Evolutionary conservation across 2,797 vertebrate genomes (phyloP).

Genomic region (Prionace glauca): DNA sequence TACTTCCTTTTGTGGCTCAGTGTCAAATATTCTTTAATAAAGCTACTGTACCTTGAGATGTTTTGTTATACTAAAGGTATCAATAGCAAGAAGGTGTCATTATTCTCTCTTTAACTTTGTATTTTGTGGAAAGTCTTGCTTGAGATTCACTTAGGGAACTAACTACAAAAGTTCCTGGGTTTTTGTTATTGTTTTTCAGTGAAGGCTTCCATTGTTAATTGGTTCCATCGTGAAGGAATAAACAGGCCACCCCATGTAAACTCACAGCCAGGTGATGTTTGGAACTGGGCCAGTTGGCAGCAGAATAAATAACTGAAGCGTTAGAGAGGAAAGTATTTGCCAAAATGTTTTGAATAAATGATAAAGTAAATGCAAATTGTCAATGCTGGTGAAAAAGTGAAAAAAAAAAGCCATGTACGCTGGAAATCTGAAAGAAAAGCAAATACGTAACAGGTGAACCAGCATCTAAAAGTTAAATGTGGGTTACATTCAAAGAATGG

Average conservation of each 20-base stretch:
- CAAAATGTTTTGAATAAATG: neutral
- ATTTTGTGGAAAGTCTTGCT: neutral
- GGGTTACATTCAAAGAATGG: neutral
- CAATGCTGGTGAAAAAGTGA: neutral
- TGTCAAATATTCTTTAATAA: too few relatives aligned
- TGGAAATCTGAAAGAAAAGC: neutral
- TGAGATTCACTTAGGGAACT: neutral
- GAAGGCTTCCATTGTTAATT: neutral
- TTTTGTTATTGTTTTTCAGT: conserved; percentile 15
- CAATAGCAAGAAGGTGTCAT: too few relatives aligned
- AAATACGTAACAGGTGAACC: neutral
- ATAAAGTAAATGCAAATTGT: neutral
- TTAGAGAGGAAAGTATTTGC: neutral
- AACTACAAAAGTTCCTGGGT: neutral
- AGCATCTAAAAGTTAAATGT: neutral
- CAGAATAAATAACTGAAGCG: neutral
- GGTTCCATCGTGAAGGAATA: neutral
- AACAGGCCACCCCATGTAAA: neutral
- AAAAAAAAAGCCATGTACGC: neutral
- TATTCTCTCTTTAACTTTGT: neutral
- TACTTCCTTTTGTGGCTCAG: too few relatives aligned
- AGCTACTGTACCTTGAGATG: too few relatives aligned
- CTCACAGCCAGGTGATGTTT: neutral
- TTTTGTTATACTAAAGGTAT: too few relatives aligned
- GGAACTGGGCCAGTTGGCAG: neutral